A percentile compares a stretch with the other conserved stretches of the same genome.
Conservation (phyloP, 2,888 invertebrate genomes). For the Alsophila aescularia region DNA sequence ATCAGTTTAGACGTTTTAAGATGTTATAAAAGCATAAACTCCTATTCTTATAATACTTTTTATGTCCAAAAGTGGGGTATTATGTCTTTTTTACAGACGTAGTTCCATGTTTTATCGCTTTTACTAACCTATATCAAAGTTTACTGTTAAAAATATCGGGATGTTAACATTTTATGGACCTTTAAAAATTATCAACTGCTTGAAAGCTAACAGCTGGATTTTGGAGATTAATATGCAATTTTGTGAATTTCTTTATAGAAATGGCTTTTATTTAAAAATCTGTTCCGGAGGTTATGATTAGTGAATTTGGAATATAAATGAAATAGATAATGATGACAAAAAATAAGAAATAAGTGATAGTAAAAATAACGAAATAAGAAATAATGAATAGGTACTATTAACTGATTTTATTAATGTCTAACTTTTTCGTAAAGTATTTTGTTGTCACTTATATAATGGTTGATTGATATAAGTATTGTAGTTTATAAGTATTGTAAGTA, state of each 20-base stretch:
- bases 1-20: conserved; percentile 8
- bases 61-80: conserved; percentile 18
- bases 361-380: too few relatives aligned
- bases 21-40: conserved; percentile 5
- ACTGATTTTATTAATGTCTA: too few relatives aligned
- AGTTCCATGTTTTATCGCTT: conserved; percentile 27
- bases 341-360: too few relatives aligned
- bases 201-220: not conserved
- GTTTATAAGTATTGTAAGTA: too few relatives aligned
- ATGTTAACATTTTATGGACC: conserved; percentile 26
- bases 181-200: conserved; percentile 19
- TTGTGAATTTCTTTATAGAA: not conserved
- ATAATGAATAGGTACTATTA: too few relatives aligned
- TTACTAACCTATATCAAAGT: conserved; percentile 28
- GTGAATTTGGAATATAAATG: too few relatives aligned
- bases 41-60: conserved; percentile 15
- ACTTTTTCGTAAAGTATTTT: too few relatives aligned
- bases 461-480: too few relatives aligned
- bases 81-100: conserved; percentile 25
- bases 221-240: not conserved
- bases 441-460: too few relatives aligned
- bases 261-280: too few relatives aligned
- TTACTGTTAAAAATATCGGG: conserved; percentile 21
- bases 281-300: too few relatives aligned
- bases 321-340: too few relatives aligned